Base-by-base conservation (phyloP, 2,797 vertebrate genomes). In the Channa striata region DNA sequence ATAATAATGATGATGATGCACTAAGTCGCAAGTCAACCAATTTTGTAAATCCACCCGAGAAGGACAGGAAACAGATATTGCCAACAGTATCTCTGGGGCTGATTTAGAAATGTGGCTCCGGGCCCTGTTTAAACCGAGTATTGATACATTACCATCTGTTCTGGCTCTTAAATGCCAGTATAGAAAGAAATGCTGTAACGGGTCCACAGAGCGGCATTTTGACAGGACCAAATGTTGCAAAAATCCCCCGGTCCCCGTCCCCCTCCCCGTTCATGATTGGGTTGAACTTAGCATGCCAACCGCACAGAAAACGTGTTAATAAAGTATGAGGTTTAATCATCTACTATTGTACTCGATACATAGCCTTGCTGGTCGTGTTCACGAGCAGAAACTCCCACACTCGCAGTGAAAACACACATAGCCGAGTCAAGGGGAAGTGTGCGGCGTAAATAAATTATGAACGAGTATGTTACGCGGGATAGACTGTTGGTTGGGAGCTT, bases 381-480 rank as follows among this genome's bases (percentile, higher is more conserved):
- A 68, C 33, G 36, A 52, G 56, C 52, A 78, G 59, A 68, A 46
- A 79, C 68, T 68, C 80, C 77, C 49, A 83, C 66, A 53, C 79
- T 77, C 23, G 60, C 73, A 83, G 74, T 58, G n/a, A 80, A 83
- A 82, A 86, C 74, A 81, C 81, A 74, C 81, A 74, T 75, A 74
- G 82, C 72, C 72, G 81, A 84, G 85, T 84, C 77, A 72, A 52
- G 68, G 50, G 77, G 85, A 88, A 82, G 87, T 81, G 79, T 48
- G 62, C 21, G 12, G 14, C 34, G 72, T 92, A 87, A 93, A 92
- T 93, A 91, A 91, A 90, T 92, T 72, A 93, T 93, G 90, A 90
- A 87, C 80, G 72, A 85, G 84, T 85, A 81, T 86, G 91, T 90
- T 87, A 72, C 85, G 25, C 58, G 14, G 84, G 82, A 86, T 87